Percentiles rank a stretch among this genome's conserved stretches.
Conservation (phyloP, 35 echinoderm and acorn worm species). For the Eucidaris tribuloides region DNA sequence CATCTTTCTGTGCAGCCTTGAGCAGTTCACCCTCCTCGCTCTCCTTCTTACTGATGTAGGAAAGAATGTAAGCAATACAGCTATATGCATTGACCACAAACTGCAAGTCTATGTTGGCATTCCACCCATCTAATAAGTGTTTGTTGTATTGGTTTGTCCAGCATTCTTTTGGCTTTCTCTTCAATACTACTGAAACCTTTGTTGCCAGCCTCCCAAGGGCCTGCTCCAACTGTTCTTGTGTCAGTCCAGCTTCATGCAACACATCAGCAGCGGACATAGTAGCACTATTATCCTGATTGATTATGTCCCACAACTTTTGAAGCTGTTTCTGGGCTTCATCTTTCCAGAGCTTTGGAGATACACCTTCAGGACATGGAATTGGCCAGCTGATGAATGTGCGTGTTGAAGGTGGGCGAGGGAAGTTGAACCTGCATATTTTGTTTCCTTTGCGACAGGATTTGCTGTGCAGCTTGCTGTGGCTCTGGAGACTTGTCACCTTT, state of each 20-base stretch:
- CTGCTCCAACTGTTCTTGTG: background rate
- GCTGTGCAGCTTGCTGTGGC: slow-evolving; percentile 48
- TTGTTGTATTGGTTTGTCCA: slow-evolving; percentile 46
- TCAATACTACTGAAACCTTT: background rate
- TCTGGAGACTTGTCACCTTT: background rate
- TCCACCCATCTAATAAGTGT: background rate
- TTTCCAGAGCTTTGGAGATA: background rate
- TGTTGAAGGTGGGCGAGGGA: slow-evolving; percentile 13
- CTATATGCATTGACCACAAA: slow-evolving; percentile 54
- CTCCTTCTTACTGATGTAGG: slow-evolving; percentile 32
- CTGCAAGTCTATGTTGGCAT: slow-evolving; percentile 60
- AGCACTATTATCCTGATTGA: background rate
- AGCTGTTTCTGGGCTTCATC: background rate
- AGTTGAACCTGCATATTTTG: slow-evolving; percentile 19
- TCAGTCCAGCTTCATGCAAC: slow-evolving; percentile 2
- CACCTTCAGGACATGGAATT: background rate
- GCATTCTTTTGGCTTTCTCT: slow-evolving; percentile 31
- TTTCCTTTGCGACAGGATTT: slow-evolving; percentile 49
- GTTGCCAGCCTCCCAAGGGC: background rate
- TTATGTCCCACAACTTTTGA: slow-evolving; percentile 9
- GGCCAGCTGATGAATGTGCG: slow-evolving; percentile 32
- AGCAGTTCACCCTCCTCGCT: slow-evolving; percentile 30
- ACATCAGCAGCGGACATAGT: background rate
- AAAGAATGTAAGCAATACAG: slow-evolving; percentile 42
- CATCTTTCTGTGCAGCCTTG: slow-evolving; percentile 45